Conservation (phyloP, 2,888 invertebrate genomes). For the Drosophila bunnanda region DNA sequence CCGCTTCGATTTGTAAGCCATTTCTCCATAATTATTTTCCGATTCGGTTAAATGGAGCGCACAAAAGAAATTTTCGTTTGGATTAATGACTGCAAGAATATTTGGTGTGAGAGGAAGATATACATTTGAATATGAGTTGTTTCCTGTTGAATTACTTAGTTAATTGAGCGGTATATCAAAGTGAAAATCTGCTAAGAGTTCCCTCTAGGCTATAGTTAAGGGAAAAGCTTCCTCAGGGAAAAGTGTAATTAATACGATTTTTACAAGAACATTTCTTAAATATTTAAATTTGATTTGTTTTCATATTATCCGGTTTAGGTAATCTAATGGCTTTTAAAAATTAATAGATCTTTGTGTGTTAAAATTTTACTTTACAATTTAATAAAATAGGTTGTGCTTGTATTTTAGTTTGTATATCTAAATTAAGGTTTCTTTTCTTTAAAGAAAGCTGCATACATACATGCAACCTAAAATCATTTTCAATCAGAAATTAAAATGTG, state of each 20-base stretch:
- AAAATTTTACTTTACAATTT: too few species aligned
- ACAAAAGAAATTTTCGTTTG: slow-evolving; percentile 52
- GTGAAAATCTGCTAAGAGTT: slow-evolving; percentile 47
- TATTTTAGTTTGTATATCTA: too few species aligned
- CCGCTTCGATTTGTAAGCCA: slow-evolving; percentile 56
- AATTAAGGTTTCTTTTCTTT: too few species aligned
- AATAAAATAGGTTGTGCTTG: too few species aligned
- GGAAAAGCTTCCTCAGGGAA: slow-evolving; percentile 4
- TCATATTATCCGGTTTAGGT: not conserved
- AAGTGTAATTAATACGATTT: not conserved
- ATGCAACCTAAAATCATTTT: too few species aligned
- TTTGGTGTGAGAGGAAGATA: slow-evolving; percentile 7
- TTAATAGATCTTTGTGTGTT: too few species aligned
- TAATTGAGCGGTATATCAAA: slow-evolving; percentile 75
- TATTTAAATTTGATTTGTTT: too few species aligned
- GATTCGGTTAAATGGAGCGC: slow-evolving; percentile 73
- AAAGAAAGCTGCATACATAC: too few species aligned
- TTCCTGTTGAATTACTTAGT: slow-evolving; percentile 75
- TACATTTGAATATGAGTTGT: slow-evolving; percentile 45
- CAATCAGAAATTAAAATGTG: not conserved
- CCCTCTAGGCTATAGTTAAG: slow-evolving; percentile 4
- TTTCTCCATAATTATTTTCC: slow-evolving; percentile 67
- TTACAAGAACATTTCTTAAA: not conserved
- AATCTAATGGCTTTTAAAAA: too few species aligned
- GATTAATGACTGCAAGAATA: slow-evolving; percentile 68